These are phyloP conservation scores for Drymonia ruficornis DNA, from an alignment of 2,888 invertebrate genomes.

Conservation along the genomic window DNA sequence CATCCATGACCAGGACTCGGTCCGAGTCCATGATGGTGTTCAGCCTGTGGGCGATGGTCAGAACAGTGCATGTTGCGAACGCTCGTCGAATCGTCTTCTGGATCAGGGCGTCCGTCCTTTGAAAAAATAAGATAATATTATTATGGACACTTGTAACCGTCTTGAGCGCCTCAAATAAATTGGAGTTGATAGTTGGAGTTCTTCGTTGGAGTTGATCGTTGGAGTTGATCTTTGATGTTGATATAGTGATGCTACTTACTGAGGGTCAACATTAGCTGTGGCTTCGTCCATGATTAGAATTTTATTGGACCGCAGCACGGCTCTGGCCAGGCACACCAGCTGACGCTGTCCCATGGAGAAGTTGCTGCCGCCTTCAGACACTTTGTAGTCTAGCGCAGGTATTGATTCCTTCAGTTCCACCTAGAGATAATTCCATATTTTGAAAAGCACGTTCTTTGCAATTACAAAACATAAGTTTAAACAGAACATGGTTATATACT, in stretches of 20 bases:
- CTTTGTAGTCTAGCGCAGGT: conserved; percentile 87
- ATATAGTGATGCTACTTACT: conserved; percentile 69
- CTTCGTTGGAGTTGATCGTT: too few relatives aligned
- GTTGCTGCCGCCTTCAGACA: conserved; percentile 90
- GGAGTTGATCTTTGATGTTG: too few relatives aligned
- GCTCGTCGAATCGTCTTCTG: conserved; percentile 92
- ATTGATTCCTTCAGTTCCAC: conserved; percentile 90
- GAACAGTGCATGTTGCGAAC: conserved; percentile 92
- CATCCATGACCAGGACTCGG: conserved; percentile 93
- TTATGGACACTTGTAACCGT: too few relatives aligned
- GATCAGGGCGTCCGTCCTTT: conserved; percentile 89
- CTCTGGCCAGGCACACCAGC: conserved; percentile 91
- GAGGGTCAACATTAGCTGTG: conserved; percentile 85
- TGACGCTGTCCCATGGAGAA: conserved; percentile 93
- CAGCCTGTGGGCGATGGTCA: conserved; percentile 95
- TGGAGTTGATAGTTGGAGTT: too few relatives aligned
- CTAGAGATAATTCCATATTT: conserved; percentile 54
- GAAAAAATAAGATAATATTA: conserved; percentile 14
- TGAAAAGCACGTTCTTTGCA: too few relatives aligned
- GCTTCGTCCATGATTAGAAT: conserved; percentile 88
- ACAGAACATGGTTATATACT: conserved; percentile 19
- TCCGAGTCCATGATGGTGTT: conserved; percentile 97
- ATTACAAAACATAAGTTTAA: neutral
- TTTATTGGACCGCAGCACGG: conserved; percentile 89
- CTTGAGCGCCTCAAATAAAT: too few relatives aligned